A percentile compares a stretch with the other conserved stretches of the same genome.
These are phyloP conservation scores for Speoplatyrhinus poulsoni DNA, from an alignment of 2,113 vertebrate genomes.

Conservation along the genomic window DNA sequence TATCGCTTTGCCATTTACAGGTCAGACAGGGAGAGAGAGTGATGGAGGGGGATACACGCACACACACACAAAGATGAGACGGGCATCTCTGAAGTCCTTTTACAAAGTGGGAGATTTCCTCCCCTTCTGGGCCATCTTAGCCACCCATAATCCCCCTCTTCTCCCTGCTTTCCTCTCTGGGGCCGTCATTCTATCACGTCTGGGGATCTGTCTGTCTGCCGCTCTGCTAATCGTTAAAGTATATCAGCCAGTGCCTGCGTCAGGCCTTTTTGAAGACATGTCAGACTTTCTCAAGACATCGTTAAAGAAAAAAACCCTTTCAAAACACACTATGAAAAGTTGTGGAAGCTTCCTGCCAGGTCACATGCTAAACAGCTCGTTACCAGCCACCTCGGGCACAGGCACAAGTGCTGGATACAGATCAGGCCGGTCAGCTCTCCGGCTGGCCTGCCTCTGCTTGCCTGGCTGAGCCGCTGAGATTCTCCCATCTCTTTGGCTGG, in stretches of 20 bases:
- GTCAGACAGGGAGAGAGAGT: conserved; percentile 48
- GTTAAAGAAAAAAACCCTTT: too few relatives aligned
- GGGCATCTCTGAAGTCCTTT: conserved; percentile 83
- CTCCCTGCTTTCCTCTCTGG: conserved; percentile 39
- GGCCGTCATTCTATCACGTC: conserved; percentile 46
- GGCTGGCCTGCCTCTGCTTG: too few relatives aligned
- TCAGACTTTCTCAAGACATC: not conserved
- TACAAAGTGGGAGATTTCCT: conserved; percentile 75
- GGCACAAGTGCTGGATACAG: conserved; percentile 33
- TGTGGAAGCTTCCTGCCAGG: too few relatives aligned
- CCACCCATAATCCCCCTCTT: conserved; percentile 65
- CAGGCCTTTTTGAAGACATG: not conserved
- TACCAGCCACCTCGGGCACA: conserved; percentile 12
- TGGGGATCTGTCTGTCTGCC: conserved; percentile 47
- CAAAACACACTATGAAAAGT: too few relatives aligned
- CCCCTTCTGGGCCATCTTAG: conserved; percentile 51
- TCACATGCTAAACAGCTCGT: too few relatives aligned
- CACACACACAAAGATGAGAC: conserved; percentile 68
- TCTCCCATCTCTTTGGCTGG: conserved; percentile 2
- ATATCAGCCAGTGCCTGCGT: conserved; percentile 14
- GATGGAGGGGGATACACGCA: conserved; percentile 18
- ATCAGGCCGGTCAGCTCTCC: conserved; percentile 27
- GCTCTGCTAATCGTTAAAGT: not conserved
- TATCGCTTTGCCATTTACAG: conserved; percentile 80
- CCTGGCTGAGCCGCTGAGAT: conserved; percentile 49